A percentile compares a stretch with the other conserved stretches of the same genome.
Conservation (phyloP, 2,113 vertebrate species). For the Nerophis ophidion region DNA sequence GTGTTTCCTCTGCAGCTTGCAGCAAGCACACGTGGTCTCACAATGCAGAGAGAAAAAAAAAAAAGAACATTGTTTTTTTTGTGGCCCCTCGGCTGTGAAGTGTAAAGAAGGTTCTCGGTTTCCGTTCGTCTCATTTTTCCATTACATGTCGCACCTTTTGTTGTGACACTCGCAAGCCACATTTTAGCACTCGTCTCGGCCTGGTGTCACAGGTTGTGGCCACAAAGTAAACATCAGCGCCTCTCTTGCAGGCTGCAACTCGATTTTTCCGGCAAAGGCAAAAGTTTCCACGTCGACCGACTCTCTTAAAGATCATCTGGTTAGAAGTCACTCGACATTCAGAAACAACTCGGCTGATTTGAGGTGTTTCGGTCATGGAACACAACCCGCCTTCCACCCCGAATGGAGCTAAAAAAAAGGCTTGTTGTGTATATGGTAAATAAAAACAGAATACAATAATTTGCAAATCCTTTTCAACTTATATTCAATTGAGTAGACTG, state of each 20-base stretch:
- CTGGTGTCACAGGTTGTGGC: constrained; percentile 13
- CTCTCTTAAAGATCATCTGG: neutral
- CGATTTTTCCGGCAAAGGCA: neutral
- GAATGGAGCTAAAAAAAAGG: no score
- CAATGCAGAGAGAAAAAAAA: neutral
- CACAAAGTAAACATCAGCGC: constrained; percentile 23
- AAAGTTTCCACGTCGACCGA: constrained; percentile 26
- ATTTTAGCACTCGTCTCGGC: neutral
- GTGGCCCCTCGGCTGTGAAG: neutral
- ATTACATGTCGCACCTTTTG: neutral
- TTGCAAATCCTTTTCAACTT: no score
- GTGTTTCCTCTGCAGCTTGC: no score
- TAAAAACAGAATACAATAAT: no score
- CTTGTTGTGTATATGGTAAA: no score
- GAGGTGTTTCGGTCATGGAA: no score
- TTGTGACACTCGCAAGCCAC: constrained; percentile 4
- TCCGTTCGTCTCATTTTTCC: constrained; percentile 16
- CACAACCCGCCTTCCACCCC: no score
- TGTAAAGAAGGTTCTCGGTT: constrained; percentile 17
- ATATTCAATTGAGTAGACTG: no score
- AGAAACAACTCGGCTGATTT: neutral
- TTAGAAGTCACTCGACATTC: neutral
- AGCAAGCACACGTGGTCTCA: neutral
- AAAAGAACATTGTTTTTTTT: neutral
- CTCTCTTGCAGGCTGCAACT: neutral